These are phyloP conservation scores for Phortica magna DNA, from an alignment of 2,888 invertebrate genomes.

Conservation along the genomic window DNA sequence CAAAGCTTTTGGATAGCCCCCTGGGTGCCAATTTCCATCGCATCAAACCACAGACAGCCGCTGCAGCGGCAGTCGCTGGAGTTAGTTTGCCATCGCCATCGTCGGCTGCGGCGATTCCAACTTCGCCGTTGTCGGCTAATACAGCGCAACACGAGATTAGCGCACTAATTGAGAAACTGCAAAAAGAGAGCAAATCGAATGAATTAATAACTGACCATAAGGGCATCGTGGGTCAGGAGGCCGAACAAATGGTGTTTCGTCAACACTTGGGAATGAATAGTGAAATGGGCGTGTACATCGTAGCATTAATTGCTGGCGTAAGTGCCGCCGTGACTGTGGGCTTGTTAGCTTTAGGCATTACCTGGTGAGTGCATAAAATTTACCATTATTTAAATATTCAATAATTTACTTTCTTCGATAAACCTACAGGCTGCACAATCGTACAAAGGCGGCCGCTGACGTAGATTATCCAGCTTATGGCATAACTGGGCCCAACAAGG, in stretches of 20 bases:
- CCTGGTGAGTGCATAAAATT: conserved; percentile 80
- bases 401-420: conserved; percentile 10
- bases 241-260: conserved; percentile 70
- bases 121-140: conserved; percentile 19
- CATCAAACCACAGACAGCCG: conserved; percentile 75
- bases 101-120: not conserved
- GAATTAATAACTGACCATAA: not conserved
- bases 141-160: conserved; percentile 67
- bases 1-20: conserved; percentile 60
- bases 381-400: not conserved
- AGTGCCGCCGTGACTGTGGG: conserved; percentile 83
- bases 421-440: conserved; percentile 86
- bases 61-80: conserved; percentile 69
- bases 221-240: conserved; percentile 39
- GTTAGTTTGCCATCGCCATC: conserved; percentile 49
- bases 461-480: conserved; percentile 98
- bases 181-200: conserved; percentile 63
- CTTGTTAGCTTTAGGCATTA: conserved; percentile 82
- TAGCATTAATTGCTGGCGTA: conserved; percentile 83
- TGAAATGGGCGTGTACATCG: conserved; percentile 80
- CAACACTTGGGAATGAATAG: conserved; percentile 77
- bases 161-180: conserved; percentile 74
- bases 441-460: conserved; percentile 93
- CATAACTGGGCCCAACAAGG: conserved; percentile 94
- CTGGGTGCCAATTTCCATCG: conserved; percentile 71